phyloP scores from a whole-genome alignment of 2,113 vertebrate species.

The Parus major region DNA sequence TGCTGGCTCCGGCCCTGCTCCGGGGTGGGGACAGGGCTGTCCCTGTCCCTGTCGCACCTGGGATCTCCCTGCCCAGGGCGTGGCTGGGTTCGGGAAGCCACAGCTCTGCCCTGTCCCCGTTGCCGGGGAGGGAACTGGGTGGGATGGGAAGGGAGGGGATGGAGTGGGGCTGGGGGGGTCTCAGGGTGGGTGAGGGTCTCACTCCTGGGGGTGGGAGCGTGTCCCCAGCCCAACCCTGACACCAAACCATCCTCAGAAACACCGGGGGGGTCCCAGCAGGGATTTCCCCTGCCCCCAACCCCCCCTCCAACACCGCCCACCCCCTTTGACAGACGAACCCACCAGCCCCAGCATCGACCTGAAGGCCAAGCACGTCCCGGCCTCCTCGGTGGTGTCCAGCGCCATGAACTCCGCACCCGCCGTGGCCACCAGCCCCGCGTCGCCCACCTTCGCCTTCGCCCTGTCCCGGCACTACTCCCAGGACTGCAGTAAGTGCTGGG shows the following conservation, averaged over 20 bases:
- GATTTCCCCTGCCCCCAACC: neutral
- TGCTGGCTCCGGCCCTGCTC: neutral
- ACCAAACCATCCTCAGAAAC: neutral
- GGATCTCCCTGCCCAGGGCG: neutral
- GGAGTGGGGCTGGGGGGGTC: accelerated
- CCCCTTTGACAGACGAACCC: constrained; percentile 84
- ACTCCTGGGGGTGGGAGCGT: accelerated
- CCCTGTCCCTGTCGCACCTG: neutral
- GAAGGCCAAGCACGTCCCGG: constrained; percentile 92
- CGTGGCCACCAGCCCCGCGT: constrained; percentile 85
- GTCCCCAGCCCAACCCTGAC: neutral
- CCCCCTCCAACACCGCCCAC: neutral
- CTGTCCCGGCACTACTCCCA: constrained; percentile 92
- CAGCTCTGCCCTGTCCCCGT: neutral
- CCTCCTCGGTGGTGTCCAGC: constrained; percentile 96
- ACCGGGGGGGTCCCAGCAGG: accelerated
- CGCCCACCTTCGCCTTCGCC: constrained; percentile 90
- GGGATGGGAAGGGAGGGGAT: accelerated
- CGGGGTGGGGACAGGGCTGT: neutral
- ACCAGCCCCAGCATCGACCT: constrained; percentile 96
- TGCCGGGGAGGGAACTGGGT: accelerated
- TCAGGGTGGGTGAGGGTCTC: neutral
- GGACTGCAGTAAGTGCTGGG: constrained; percentile 90
- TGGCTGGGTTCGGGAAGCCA: neutral
- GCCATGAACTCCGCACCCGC: constrained; percentile 89